These are phyloP conservation scores for Danio choprae DNA, from an alignment of 2,797 vertebrate genomes.

Conservation along the genomic window DNA sequence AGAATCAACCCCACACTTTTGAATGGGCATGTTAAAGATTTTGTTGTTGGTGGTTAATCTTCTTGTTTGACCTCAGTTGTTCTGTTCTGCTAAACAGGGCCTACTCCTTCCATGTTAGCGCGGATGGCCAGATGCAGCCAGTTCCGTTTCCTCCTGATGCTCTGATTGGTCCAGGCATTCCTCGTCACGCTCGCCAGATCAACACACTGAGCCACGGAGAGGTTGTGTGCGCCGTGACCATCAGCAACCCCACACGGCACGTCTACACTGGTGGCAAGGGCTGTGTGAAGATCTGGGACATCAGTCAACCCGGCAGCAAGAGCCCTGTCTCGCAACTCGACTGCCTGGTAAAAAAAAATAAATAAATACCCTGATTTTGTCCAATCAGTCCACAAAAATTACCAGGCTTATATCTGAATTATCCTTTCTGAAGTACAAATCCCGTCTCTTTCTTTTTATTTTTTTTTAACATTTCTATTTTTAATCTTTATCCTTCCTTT, in stretches of 20 bases:
- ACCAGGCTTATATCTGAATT: not conserved
- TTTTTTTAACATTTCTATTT: not conserved
- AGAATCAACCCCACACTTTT: not conserved
- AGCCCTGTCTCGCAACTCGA: conserved; percentile 96
- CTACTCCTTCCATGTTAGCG: conserved; percentile 85
- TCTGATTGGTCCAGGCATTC: conserved; percentile 84
- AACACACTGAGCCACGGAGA: conserved; percentile 86
- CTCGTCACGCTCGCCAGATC: conserved; percentile 85
- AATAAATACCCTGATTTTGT: not conserved
- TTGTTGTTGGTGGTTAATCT: not conserved
- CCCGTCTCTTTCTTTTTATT: not conserved
- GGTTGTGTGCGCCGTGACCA: conserved; percentile 92
- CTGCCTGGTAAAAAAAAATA: conserved; percentile 91
- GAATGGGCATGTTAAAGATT: not conserved
- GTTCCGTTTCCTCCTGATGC: conserved; percentile 86
- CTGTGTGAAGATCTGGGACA: conserved; percentile 98
- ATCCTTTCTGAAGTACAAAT: conserved; percentile 5
- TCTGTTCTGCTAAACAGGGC: conserved; percentile 68
- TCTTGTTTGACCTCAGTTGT: not conserved
- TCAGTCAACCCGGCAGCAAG: conserved; percentile 97
- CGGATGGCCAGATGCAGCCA: conserved; percentile 86
- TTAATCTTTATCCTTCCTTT: conserved; percentile 9
- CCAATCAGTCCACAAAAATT: conserved; percentile 24
- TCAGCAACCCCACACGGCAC: conserved; percentile 95
- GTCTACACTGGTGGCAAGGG: conserved; percentile 97